Evolutionary conservation across 2,113 vertebrate genomes (phyloP), one percentile per base, ranked within the genome.

Genomic region (Meles meles): DNA sequence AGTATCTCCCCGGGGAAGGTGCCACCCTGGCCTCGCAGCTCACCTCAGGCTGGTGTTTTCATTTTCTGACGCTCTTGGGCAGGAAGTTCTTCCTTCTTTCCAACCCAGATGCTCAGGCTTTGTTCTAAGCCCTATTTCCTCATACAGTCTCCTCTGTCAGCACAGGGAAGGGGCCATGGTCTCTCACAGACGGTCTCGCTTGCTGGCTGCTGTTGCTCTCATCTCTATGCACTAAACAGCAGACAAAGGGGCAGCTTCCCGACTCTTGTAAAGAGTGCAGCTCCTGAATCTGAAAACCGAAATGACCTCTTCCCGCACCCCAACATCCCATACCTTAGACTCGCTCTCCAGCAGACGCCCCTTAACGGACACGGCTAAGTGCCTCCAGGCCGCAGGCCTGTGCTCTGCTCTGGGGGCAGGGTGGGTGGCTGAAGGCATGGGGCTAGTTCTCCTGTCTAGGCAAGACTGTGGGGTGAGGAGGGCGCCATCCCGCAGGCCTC

Each of bases 61-160:
- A 34, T 63, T 76, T 81, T 93, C 94, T 71, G 42, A 17, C 0
- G 0, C 74, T 44, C 37, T 39, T 1, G 7, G 44, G 55, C 86
- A 67, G 83, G 92, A 96, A 88, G 92, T 76, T 63, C 88, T 87
- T 80, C 90, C 84, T 84, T 21, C 18, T 94, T 63, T 57, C 39
- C 93, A 94, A 90, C 57, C 59, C 31, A 86, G 37, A 42, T 29
- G 27, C 69, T 74, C 61, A 15, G 82, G 47, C 84, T 90, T 89
- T 93, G 39, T 57, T 72, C 49, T 17, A 76, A 92, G 18, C 17
- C 59, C 49, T 27, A 31, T 90, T 92, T 95, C 76, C 90, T 97
- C 57, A 34, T 55, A 21, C 11, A 63, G 9, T 18, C 92, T 96
- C 76, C 49, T 84, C 85, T 42, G 3, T 71, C 84, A 65, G 59